phyloP scores from a whole-genome alignment of 2,797 vertebrate genomes.

The Halcyon badia region DNA sequence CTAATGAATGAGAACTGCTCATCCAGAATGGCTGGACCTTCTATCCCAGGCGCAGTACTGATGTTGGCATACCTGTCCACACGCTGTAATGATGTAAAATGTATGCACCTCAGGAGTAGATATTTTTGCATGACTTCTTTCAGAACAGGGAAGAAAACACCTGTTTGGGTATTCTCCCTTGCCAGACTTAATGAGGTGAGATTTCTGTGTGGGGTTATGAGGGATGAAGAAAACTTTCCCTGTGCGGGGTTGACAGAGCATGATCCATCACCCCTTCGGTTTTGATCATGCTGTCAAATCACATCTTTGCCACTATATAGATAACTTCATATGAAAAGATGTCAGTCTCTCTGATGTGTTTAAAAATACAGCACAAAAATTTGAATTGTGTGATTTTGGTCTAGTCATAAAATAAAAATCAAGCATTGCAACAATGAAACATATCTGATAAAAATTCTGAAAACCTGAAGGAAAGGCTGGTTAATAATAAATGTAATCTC shows the following conservation, averaged over 20 bases:
- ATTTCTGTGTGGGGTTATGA: neutral
- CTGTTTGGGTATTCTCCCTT: neutral
- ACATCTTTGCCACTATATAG: neutral
- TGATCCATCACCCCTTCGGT: neutral
- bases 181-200: neutral
- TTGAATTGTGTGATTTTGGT: neutral
- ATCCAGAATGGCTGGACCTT: neutral
- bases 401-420: neutral
- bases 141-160: neutral
- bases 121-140: neutral
- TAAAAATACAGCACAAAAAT: neutral
- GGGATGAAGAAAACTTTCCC: neutral
- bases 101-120: neutral
- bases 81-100: neutral
- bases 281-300: neutral
- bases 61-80: neutral
- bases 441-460: neutral
- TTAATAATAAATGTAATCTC: slow-evolving; percentile 40
- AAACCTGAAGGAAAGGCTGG: neutral
- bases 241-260: neutral
- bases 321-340: neutral
- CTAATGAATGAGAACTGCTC: neutral
- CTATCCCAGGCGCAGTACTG: neutral
- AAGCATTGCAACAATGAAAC: neutral
- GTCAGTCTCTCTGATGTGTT: neutral